Evolutionary conservation across 2,888 invertebrate species (phyloP), one percentile per base, ranked within the genome.

Genomic region (Tiliacea aurago): DNA sequence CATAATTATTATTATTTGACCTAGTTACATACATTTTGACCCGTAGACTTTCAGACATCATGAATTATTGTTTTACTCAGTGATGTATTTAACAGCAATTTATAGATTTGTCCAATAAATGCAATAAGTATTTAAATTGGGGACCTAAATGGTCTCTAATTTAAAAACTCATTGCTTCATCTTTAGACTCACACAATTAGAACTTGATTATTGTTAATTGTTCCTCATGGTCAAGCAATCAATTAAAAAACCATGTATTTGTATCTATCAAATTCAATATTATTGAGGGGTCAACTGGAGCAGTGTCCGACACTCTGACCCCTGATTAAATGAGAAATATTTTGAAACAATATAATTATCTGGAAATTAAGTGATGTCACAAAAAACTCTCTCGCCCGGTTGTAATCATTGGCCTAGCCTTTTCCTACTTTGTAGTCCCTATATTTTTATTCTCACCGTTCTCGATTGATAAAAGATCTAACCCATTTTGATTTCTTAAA

Each of bases 11-110:
- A 72, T 41, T 9, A n/a, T 65, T 61, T 56, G 61, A 45, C 43
- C 78, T 18, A 66, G 18, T 64, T 76, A 49, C 65, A 72, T 78
- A 62, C 0, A 72, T 69, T 56, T 4, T 55, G 33, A 65, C 65
- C 64, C 65, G 61, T 61, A 78, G 10, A 23, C 37, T 45, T 76
- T 53, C 43, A 68, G 49, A 45, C 13, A 3, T 11, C 13, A 3
- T 11, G 0, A 53, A 37, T 63, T 33, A 68, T 37, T 9, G 2
- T 45, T 61, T 62, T 15, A 43, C 11, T 49, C 3, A 23, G 15
- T 43, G 28, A 33, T 41, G n/a, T n/a, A n/a, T n/a, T 37, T 28
- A 28, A 6, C 5, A 37, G 37, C 37, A 6, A 37, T 37, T 37
- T 37, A 37, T 28, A 28, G 28, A 28, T 28, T 28, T 28, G 28